Evolutionary conservation across 2,797 vertebrate species (phyloP), one percentile per base, ranked within the genome.

Genomic region (Sylvia borin): DNA sequence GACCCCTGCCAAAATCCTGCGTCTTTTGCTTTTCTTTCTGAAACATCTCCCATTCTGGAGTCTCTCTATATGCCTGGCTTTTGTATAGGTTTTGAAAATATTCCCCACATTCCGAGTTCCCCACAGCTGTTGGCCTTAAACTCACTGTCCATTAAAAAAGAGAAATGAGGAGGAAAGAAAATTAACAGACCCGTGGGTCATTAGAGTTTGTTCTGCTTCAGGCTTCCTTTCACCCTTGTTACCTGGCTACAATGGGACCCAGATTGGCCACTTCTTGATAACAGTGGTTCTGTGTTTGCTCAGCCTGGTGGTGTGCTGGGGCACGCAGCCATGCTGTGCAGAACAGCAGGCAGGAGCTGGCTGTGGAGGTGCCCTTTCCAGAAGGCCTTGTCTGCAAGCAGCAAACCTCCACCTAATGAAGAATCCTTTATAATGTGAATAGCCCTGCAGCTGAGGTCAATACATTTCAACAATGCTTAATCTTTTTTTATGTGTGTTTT

Each of bases 181-280:
- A 86, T 86, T 34, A 70, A 15, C 79, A 88, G 85, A 70, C 27
- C 24, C 3, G 2, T 19, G 27, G 78, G 50, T 93, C 80, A 11
- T 96, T 93, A 82, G 50, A 80, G 65, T 53, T 92, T 84, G 70
- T 94, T 97, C 90, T 91, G 70, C 85, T 88, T 94, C 79, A 90
- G 62, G 48, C 88, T 90, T 92, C 60, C 42, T 79, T 94, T 93
- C 70, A 71, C 79, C 67, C 88, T 93, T 71, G 57, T 92, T 97
- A 88, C 91, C 77, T 96, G 85, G 51, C 80, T 86, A 64, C 79
- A 93, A 20, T 47, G 76, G 79, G 60, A 93, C 42, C 9, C 36
- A 66, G 73, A 84, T 42, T 84, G 90, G 48, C 57, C 50, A 31
- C 66, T 85, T 86, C 45, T 93, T 73, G 70, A 11, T 96, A 74